Base-by-base conservation (phyloP, 2,888 invertebrate species). In the Diadegma fenestrale region DNA sequence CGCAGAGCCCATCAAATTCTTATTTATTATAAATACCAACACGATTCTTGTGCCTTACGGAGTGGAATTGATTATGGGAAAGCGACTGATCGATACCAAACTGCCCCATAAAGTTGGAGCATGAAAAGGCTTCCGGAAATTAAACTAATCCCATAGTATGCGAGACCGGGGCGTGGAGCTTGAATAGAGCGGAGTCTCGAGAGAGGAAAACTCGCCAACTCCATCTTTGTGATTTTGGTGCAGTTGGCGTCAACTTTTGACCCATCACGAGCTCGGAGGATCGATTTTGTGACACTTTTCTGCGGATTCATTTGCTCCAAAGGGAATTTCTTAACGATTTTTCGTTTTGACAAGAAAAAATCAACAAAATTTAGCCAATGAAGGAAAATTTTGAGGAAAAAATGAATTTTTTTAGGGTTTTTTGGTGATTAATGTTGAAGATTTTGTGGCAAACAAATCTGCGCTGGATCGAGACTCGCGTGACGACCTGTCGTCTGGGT, bases 391-490 rank as follows among this genome's bases (percentile, higher is more conserved):
- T 37, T 37, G 0, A 7, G 37, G 12, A 58, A 58, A 58, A 58
- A 26, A 26, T 37, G 37, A 37, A 37, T 0, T 37, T 37, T 19
- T 22, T 33, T 33, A 33, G 54, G 54, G 10, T 12, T 12, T 22
- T 12, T 12, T 3, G 2, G 22, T 12, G 54, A 54, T 22, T 58
- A 14, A 5, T 12, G 58, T 26, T 1, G 14, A 58, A 4, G 14
- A 14, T 58, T 26, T 12, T 1, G 26, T 58, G 30, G 1, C 63
- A 22, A 66, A 72, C 41, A 54, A 76, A 82, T 48, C 43, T 33
- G 68, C 82, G 68, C 82, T 66, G 48, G 63, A 61, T 41, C 58
- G 43, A 68, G 22, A 80, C 72, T 82, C 26, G 82, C 77, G 85
- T 80, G 85, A 77, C 82, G 77, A 66, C n/a, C 43, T 51, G 82